Evolutionary conservation across 2,113 vertebrate genomes (phyloP).

Genomic region (Peucedramus taeniatus): DNA sequence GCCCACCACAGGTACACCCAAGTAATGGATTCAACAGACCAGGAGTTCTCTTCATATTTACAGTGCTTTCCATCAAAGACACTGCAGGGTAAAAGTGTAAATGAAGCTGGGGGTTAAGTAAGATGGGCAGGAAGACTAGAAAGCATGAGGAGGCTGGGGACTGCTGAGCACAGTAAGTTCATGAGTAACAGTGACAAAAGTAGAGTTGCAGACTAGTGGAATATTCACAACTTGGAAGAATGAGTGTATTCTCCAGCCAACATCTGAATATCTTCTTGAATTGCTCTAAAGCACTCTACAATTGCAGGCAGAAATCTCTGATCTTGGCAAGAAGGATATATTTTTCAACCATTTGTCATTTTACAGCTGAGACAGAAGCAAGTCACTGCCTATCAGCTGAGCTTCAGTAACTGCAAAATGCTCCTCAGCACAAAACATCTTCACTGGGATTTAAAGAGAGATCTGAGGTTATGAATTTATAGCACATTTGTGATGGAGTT

Average conservation of each 20-base stretch:
- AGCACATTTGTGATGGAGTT: background rate
- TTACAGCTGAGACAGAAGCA: background rate
- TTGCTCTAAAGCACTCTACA: background rate
- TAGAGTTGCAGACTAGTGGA: background rate
- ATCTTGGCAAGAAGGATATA: background rate
- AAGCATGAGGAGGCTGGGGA: background rate
- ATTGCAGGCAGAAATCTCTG: background rate
- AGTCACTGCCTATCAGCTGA: background rate
- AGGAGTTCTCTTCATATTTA: background rate
- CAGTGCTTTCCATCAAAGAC: background rate
- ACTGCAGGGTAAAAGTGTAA: background rate
- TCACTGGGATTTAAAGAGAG: background rate
- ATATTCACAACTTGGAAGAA: background rate
- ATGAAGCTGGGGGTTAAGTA: background rate
- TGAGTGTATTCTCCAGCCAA: background rate
- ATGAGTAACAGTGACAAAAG: background rate
- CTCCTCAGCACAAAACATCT: background rate
- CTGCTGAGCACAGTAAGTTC: background rate
- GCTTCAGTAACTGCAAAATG: background rate
- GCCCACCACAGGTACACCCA: background rate
- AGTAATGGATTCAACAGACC: background rate
- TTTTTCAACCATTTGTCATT: conserved; percentile 1
- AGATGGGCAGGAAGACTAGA: background rate
- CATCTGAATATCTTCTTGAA: background rate
- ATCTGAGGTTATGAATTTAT: background rate